Conservation (phyloP, 2,797 vertebrate genomes). For the Coccyzus lansbergi region DNA sequence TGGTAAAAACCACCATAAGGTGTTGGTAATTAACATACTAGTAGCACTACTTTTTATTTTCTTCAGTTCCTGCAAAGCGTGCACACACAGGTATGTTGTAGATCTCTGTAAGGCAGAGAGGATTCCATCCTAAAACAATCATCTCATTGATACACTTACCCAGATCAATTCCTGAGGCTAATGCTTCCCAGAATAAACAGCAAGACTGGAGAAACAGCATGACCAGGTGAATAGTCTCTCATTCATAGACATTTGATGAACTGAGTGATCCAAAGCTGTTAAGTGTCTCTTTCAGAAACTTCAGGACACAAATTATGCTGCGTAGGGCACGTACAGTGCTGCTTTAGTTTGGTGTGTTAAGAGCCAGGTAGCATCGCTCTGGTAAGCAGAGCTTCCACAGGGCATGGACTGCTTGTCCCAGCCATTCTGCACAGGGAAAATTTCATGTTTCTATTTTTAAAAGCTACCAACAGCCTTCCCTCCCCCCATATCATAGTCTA, state of each 20-base stretch:
- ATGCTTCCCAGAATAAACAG: conserved; percentile 6
- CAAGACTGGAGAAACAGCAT: background rate
- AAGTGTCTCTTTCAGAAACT: background rate
- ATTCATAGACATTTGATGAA: background rate
- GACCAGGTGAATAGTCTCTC: background rate
- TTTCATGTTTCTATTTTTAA: background rate
- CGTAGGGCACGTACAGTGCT: background rate
- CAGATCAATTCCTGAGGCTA: background rate
- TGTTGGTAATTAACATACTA: background rate
- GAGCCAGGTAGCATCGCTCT: background rate
- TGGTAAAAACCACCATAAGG: background rate
- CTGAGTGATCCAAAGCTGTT: background rate
- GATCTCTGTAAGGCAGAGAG: background rate
- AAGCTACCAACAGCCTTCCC: background rate
- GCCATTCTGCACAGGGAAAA: background rate
- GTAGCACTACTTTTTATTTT: background rate
- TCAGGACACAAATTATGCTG: background rate
- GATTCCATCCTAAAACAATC: background rate
- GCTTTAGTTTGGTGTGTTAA: background rate
- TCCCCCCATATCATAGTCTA: background rate
- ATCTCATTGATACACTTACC: background rate
- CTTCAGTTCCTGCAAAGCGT: background rate
- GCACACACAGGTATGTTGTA: rapidly evolving
- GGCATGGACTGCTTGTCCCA: rapidly evolving
- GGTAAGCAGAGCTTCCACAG: background rate